Conservation (phyloP, 1,140 invertebrate species). For the Paralvinella palmiformis region DNA sequence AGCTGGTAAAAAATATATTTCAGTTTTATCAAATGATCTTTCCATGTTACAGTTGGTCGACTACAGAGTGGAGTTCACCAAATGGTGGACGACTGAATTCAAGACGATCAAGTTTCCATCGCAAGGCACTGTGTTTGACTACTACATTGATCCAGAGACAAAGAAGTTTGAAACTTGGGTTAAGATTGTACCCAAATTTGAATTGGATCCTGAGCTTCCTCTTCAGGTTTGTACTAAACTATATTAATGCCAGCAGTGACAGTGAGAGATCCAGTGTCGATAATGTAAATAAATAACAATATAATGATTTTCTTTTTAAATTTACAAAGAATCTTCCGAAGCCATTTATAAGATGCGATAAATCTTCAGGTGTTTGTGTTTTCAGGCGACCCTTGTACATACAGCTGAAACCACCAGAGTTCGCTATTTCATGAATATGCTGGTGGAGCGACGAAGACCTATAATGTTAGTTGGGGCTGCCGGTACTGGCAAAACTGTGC, state of each 20-base stretch:
- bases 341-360: no score
- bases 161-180: constrained; percentile 86
- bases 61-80: constrained; percentile 88
- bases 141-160: constrained; percentile 82
- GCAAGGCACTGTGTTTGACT: constrained; percentile 82
- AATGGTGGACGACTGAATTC: constrained; percentile 96
- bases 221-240: constrained; percentile 69
- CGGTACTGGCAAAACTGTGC: constrained; percentile 53
- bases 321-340: no score
- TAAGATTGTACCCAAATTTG: constrained; percentile 80
- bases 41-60: constrained; percentile 58
- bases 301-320: no score
- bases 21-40: no score
- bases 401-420: constrained; percentile 88
- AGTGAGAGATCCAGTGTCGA: no score
- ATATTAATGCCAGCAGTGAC: no score
- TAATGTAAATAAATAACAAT: no score
- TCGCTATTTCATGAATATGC: constrained; percentile 79
- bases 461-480: constrained; percentile 90
- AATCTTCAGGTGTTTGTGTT: no score
- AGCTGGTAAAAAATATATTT: no score
- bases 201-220: constrained; percentile 84
- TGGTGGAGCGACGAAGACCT: constrained; percentile 81
- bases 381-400: constrained; percentile 83
- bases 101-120: constrained; percentile 87